phyloP scores from a whole-genome alignment of 2,113 vertebrate species.

The Oenanthe oenanthe region DNA sequence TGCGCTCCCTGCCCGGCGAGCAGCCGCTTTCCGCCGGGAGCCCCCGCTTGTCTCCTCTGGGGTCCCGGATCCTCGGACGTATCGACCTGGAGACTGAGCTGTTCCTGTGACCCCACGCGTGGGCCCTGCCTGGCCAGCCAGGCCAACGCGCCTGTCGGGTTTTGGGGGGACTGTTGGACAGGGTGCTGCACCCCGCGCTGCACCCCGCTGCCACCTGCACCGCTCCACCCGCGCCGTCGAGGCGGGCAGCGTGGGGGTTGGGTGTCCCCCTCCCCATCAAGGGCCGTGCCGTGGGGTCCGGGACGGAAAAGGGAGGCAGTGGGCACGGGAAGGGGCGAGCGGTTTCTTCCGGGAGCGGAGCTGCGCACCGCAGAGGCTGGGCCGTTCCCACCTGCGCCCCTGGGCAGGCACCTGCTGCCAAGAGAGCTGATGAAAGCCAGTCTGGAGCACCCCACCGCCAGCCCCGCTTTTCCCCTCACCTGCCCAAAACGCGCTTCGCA shows the following conservation, averaged over 20 bases:
- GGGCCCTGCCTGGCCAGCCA: neutral
- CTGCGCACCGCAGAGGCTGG: neutral
- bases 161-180: neutral
- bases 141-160: neutral
- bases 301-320: neutral
- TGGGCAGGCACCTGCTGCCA: conserved; percentile 32
- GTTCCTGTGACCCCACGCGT: neutral
- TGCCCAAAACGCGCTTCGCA: neutral
- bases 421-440: neutral
- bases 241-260: neutral
- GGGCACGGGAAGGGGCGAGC: neutral
- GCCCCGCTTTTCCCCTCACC: neutral
- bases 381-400: neutral
- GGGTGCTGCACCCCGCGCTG: neutral
- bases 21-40: neutral
- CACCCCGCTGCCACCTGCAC: neutral
- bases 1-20: neutral
- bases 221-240: neutral
- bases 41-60: accelerated
- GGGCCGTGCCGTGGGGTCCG: neutral
- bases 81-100: neutral
- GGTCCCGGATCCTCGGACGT: neutral
- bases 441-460: neutral
- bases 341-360: neutral
- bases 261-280: neutral